A percentile compares a stretch with the other conserved stretches of the same genome.
These are phyloP conservation scores for Oikopleura dioica DNA, from an alignment of 23 tunicate genomes.

Conservation along the genomic window DNA sequence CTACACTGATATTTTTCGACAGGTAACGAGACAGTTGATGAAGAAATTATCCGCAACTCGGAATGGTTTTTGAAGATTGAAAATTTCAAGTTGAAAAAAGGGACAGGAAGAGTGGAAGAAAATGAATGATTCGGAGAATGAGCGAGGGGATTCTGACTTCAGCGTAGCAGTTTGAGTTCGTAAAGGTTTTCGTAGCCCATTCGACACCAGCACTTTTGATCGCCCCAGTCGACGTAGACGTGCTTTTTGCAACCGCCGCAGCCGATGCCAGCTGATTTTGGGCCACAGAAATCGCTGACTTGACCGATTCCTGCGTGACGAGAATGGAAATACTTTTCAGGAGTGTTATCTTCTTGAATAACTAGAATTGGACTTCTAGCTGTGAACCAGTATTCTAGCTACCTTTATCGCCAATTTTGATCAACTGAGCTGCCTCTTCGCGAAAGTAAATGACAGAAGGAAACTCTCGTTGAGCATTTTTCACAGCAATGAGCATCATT, in stretches of 20 bases:
- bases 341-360: constrained; percentile 5
- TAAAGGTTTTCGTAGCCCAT: neutral
- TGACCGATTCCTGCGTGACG: constrained; percentile 10
- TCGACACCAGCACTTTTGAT: neutral
- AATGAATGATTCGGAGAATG: too few relatives aligned
- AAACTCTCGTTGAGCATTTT: constrained; percentile 8
- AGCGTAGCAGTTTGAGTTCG: neutral
- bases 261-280: neutral
- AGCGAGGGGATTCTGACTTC: too few relatives aligned
- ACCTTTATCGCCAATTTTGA: constrained; percentile 12
- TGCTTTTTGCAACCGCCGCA: neutral
- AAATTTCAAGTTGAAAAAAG: too few relatives aligned
- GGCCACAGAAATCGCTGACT: neutral
- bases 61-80: too few relatives aligned
- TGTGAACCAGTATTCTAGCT: neutral
- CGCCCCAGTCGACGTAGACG: constrained; percentile 11
- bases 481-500: neutral
- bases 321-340: constrained; percentile 12
- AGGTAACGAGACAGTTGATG: too few relatives aligned
- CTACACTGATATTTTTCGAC: too few relatives aligned
- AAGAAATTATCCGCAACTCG: too few relatives aligned
- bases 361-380: neutral
- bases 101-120: too few relatives aligned
- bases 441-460: neutral
- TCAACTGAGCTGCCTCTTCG: neutral